A percentile compares a stretch with the other conserved stretches of the same genome.
phyloP scores from a whole-genome alignment of 2,113 vertebrate genomes.

The Mellivora capensis region DNA sequence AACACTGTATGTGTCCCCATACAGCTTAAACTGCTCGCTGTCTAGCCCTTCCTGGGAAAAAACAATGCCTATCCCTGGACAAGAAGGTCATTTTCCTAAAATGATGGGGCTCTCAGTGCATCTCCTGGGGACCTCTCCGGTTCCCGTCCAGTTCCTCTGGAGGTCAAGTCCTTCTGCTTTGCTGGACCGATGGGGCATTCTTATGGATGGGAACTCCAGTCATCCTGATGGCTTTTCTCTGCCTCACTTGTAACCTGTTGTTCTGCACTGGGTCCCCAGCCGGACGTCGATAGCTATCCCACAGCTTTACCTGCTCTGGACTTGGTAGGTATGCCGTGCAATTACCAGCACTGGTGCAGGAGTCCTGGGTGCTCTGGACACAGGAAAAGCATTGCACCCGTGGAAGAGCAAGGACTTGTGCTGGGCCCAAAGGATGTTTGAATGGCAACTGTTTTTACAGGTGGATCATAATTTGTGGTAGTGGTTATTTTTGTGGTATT shows the following conservation, averaged over 20 bases:
- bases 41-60: not conserved
- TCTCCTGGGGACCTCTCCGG: no score
- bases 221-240: not conserved
- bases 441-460: not conserved
- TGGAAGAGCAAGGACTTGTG: not conserved
- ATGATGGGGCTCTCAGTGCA: no score
- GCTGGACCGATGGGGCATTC: not conserved
- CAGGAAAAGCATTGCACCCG: no score
- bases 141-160: not conserved
- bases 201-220: no score
- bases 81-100: not conserved
- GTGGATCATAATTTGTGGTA: not conserved
- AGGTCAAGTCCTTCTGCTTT: not conserved
- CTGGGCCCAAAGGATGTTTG: not conserved
- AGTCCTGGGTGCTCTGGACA: not conserved
- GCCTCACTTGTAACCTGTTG: not conserved
- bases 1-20: not conserved
- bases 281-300: accelerated
- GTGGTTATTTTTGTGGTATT: not conserved
- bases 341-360: not conserved
- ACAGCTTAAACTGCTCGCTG: not conserved
- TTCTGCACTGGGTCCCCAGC: not conserved
- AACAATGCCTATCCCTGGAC: not conserved
- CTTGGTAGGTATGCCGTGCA: not conserved
- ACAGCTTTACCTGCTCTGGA: not conserved